Conservation (phyloP, 1,140 invertebrate species). For the Antheraea pernyi region DNA sequence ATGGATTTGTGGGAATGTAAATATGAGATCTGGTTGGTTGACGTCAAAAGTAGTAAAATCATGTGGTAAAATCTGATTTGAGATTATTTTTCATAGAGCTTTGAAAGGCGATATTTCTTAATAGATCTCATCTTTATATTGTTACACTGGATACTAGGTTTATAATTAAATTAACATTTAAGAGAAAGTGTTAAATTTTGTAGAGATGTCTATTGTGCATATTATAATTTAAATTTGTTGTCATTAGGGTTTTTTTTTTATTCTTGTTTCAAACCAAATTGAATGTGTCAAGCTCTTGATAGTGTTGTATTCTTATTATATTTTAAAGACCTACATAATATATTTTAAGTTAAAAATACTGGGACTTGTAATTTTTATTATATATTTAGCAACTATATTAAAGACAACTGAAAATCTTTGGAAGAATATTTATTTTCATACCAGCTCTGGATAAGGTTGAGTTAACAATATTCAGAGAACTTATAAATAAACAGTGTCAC, state of each 20-base stretch:
- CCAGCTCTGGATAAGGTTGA: no score
- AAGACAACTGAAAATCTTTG: constrained; percentile 12
- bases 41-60: constrained; percentile 15
- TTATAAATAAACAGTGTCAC: no score
- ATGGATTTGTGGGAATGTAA: constrained; percentile 52
- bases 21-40: constrained; percentile 64
- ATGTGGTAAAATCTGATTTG: constrained; percentile 31
- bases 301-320: constrained; percentile 16
- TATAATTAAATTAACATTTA: constrained; percentile 33
- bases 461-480: no score
- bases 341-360: constrained; percentile 23
- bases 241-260: constrained; percentile 30
- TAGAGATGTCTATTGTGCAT: constrained; percentile 28
- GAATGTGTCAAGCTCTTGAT: constrained; percentile 41
- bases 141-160: constrained; percentile 35
- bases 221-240: constrained; percentile 46
- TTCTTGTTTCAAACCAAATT: constrained; percentile 45
- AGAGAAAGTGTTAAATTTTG: constrained; percentile 27
- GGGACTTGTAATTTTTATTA: constrained; percentile 24
- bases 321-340: neutral
- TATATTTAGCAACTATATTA: constrained; percentile 22
- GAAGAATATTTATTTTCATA: no score
- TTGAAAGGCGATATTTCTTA: constrained; percentile 32
- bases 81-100: neutral
- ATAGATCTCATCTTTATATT: constrained; percentile 73